phyloP scores from a whole-genome alignment of 2,113 vertebrate species.

The Cyprinodon brontotheroides region DNA sequence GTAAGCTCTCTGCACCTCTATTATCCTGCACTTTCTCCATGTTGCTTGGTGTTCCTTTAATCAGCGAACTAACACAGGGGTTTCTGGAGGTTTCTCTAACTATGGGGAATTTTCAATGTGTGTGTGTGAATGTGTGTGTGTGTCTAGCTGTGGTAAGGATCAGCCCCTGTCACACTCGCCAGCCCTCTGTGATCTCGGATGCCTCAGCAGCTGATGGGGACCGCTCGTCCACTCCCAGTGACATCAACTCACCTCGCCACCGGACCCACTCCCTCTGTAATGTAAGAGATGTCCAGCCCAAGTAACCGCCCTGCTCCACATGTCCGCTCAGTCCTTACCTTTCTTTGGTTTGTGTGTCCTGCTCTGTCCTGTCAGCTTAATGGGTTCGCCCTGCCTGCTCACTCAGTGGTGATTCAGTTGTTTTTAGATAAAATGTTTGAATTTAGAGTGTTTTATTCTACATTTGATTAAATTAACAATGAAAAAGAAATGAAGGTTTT shows the following conservation, averaged over 20 bases:
- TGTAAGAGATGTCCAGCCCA: conserved; percentile 84
- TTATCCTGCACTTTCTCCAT: background rate
- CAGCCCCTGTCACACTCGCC: conserved; percentile 96
- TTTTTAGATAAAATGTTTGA: conserved; percentile 3
- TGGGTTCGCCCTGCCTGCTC: conserved; percentile 49
- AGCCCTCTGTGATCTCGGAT: conserved; percentile 94
- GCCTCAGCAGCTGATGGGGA: conserved; percentile 91
- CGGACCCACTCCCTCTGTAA: conserved; percentile 99
- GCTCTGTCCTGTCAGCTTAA: conserved; percentile 47
- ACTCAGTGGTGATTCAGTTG: conserved; percentile 34
- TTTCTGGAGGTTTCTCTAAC: conserved; percentile 61
- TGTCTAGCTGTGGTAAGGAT: conserved; percentile 73
- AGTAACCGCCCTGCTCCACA: conserved; percentile 60
- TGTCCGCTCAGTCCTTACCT: conserved; percentile 11
- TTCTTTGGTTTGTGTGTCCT: conserved; percentile 33
- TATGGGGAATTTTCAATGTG: conserved; percentile 40
- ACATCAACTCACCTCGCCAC: conserved; percentile 98
- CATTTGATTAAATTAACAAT: background rate
- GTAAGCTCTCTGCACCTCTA: conserved; percentile 68
- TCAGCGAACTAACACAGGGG: conserved; percentile 55
- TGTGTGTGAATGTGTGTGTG: conserved; percentile 23
- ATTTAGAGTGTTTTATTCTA: background rate
- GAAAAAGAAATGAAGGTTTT: conserved; percentile 1
- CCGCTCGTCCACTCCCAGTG: conserved; percentile 93
- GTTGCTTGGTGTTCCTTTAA: conserved; percentile 46